Conservation (phyloP, 1,140 invertebrate species). For the Andricus grossulariae region DNA sequence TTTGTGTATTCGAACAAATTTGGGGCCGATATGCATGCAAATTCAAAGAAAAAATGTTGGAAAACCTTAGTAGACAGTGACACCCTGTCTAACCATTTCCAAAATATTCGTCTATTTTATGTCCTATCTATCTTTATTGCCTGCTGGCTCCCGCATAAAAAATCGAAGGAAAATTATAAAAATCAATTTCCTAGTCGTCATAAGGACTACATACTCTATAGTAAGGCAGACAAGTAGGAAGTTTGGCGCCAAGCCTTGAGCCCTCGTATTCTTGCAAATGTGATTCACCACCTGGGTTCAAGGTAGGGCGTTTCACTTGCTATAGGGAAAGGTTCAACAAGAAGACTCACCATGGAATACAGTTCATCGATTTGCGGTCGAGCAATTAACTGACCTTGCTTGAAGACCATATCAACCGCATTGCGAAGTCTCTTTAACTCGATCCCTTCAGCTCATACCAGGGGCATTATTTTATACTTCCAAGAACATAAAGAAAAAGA, state of each 20-base stretch:
- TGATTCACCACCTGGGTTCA: slow-evolving; percentile 29
- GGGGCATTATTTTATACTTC: not conserved
- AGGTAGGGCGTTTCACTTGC: slow-evolving; percentile 25
- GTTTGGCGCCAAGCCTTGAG: slow-evolving; percentile 12
- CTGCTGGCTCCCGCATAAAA: not conserved
- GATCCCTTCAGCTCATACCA: not conserved
- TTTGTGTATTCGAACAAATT: no score
- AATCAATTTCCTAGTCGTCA: slow-evolving; percentile 10
- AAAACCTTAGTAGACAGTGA: no score
- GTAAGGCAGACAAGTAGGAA: slow-evolving; percentile 3
- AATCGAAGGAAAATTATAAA: not conserved
- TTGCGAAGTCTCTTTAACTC: not conserved
- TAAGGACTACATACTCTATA: not conserved
- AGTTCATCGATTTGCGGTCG: slow-evolving; percentile 24
- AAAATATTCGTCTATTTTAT: no score
- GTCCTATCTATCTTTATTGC: not conserved
- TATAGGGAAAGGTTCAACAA: slow-evolving; percentile 15
- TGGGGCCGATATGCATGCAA: no score
- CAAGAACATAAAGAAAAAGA: not conserved
- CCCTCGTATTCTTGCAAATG: slow-evolving; percentile 22
- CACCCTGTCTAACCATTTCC: no score
- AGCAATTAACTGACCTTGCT: slow-evolving; percentile 21
- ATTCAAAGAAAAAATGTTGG: no score
- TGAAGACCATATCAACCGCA: slow-evolving; percentile 4
- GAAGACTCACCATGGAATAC: slow-evolving; percentile 22